Base-by-base conservation (phyloP, 1,140 invertebrate species). In the Apolygus lucorum region DNA sequence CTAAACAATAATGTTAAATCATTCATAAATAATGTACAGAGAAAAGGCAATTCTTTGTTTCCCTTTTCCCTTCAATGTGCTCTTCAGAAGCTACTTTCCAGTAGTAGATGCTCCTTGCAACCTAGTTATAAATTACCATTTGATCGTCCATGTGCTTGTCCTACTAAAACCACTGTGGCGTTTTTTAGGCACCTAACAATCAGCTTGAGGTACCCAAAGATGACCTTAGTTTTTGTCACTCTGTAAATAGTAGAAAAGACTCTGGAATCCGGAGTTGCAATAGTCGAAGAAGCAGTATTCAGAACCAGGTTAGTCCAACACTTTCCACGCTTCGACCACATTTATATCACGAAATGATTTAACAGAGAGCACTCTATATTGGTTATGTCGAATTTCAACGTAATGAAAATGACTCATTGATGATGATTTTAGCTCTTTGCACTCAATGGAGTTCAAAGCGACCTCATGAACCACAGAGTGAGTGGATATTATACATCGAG, bases 401-500 rank as follows among this genome's bases (percentile, higher is more conserved):
- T 28, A 13, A 1, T 42, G 14, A 42, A 22, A 29, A 24, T 70
- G 67, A 52, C 34, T n/a, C 24, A 28, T 21, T 24, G 14, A 59
- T 69, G 42, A 24, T 21, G n/a, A 66, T 82, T 82, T 34, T 81
- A 89, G 87, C 80, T 86, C 66, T 85, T 84, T 76, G 82, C 85
- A 28, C 83, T 87, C 75, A 89, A 88, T 76, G 84, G 84, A 63
- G 80, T 86, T n/a, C 88, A 91, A 76, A 85, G 85, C 54, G 88
- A 90, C 70, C 84, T 91, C 66, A 81, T 91, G 72, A 85, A 86
- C 62, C 89, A 92, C 72, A 82, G 91, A 21, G 89, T 92, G 0
- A 93, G 91, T 26, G 92, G 91, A 2, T 93, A 92, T 78, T 93
- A 91, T 74, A 92, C 90, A n/a, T 87, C 87, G 64, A 90, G 87